Evolutionary conservation across 1,140 invertebrate genomes (phyloP), one percentile per base, ranked within the genome.

Genomic region (Trichonephila clavipes): DNA sequence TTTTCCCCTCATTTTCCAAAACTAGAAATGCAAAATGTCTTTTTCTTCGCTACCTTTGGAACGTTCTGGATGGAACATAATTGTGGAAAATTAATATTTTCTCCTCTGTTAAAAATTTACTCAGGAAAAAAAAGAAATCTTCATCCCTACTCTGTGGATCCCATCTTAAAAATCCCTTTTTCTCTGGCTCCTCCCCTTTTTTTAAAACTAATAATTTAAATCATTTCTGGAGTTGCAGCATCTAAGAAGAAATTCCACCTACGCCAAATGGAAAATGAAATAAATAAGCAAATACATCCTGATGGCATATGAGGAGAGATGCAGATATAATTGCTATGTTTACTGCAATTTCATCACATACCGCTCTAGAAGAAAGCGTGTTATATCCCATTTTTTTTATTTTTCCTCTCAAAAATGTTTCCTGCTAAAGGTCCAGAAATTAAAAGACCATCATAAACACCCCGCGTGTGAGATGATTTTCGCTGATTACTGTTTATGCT

Each of bases 151-250:
- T 69, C 12, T 10, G 64, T 6, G 64, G n/a, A n/a, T n/a, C 19
- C 12, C 64, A 66, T 66, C 64, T n/a, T 24, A 66, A 51, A 12
- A 51, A 10, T 12, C 51, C 10, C 51, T 51, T 51, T 66, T 21
- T 4, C 62, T 64, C 62, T 72, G 18, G 18, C 18, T 34, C 88
- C 88, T 77, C 88, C 88, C 69, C 66, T 24, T 90, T 90, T n/a
- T 90, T 81, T 90, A 59, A 90, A 69, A 81, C 88, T 77, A 59
- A 90, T 90, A 72, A 90, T 90, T 90, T 90, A 90, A 90, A 90
- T 90, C 69, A 81, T 77, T 81, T 90, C 51, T n/a, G 24, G 10
- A 12, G 28, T 34, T 72, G 12, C 24, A 34, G 12, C 2, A 21
- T 83, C 51, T 61, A 16, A 34, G 1, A 61, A 86, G 59, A 24